Evolutionary conservation across 2,113 vertebrate species (phyloP), one percentile per base, ranked within the genome.

Genomic region (Vidua macroura): DNA sequence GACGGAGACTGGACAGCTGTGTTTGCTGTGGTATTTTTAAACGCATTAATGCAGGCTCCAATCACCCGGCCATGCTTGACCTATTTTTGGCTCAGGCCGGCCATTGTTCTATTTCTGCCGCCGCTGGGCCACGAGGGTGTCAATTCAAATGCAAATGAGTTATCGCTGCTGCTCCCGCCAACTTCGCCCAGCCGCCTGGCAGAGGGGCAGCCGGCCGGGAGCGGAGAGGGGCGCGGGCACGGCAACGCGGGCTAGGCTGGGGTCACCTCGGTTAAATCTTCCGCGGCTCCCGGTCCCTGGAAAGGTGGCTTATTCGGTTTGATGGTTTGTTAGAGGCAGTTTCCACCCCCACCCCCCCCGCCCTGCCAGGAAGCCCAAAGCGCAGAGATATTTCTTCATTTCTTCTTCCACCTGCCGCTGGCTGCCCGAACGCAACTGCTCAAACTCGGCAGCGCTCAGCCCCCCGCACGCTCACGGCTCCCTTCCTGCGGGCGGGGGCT

Each of bases 51-150:
- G 98, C 98, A 98, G 98, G 98, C 99, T 99, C 99, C 99, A 98
- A 99, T 99, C 99, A 98, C 98, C 97, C 98, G 97, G 99, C 99
- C 98, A 98, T 97, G 98, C 98, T 98, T 99, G 99, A 99, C 99
- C 99, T 99, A 99, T 99, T 99, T 99, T 98, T 99, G 99, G 99
- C 99, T 98, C 96, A 98, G 98, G 98, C 98, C 97, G 98, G 98
- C 98, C 99, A 99, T 99, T 99, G 99, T 99, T 99, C 99, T 99
- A 99, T 99, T 99, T 99, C 98, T 99, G 99, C 98, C 98, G 98
- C 99, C 98, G 99, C 98, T 98, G 98, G 98, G 98, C 98, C 98
- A 97, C 97, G 98, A 98, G 98, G 98, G 99, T 99, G 99, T 99
- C 99, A 98, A 99, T 99, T 99, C 98, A 99, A 98, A 99, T 99